Evolutionary conservation across 2,113 vertebrate species (phyloP).

Genomic region (Cephalopterus ornatus): DNA sequence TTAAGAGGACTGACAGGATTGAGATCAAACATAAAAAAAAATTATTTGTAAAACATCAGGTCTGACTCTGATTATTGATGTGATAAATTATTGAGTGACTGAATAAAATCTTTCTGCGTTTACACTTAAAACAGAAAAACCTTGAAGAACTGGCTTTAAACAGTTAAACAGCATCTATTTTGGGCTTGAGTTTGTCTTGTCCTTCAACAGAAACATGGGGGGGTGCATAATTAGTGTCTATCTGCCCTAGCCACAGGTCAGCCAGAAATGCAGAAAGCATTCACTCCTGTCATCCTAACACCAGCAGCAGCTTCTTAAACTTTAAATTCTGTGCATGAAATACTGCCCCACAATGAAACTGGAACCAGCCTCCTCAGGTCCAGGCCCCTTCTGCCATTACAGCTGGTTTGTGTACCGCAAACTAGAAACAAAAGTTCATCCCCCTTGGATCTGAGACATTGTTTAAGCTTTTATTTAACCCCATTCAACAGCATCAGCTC

Average conservation of each 20-base stretch:
- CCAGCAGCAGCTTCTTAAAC: background rate
- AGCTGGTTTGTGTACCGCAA: background rate
- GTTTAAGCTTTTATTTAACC: background rate
- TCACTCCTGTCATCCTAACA: background rate
- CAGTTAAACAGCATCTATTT: background rate
- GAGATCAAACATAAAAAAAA: constrained; percentile 42
- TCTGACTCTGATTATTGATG: constrained; percentile 55
- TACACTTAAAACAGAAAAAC: constrained; percentile 31
- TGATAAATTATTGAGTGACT: constrained; percentile 56
- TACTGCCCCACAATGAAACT: background rate
- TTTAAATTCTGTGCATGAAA: background rate
- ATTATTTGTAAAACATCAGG: constrained; percentile 59
- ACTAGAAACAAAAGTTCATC: background rate
- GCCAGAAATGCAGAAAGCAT: background rate
- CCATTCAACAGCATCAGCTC: background rate
- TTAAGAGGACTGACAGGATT: constrained; percentile 49
- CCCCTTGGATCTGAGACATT: background rate
- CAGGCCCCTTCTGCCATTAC: background rate
- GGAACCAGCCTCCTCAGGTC: background rate
- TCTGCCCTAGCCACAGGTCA: background rate
- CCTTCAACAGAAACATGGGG: background rate
- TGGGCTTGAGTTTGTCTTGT: background rate
- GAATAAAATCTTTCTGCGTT: background rate
- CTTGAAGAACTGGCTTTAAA: constrained; percentile 43
- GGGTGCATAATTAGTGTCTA: background rate